Evolutionary conservation across 2,888 invertebrate species (phyloP), one percentile per base, ranked within the genome.

Genomic region (Brachycybe producta): DNA sequence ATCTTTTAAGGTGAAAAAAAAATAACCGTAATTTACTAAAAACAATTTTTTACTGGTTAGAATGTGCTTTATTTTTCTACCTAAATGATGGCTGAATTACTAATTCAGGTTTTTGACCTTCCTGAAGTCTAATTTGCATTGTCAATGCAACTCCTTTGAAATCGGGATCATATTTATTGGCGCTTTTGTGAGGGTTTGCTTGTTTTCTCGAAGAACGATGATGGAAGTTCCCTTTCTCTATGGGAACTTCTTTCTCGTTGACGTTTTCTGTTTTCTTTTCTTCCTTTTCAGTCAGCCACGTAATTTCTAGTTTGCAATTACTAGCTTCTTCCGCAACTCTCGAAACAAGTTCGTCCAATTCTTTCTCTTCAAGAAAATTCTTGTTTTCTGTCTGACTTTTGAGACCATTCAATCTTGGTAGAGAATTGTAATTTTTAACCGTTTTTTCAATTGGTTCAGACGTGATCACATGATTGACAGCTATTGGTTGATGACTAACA

Each of bases 201-300:
- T 44, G 44, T 23, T 44, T 44, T 15, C 44, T 15, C 44, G 17
- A 17, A 17, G 17, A 11, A n/a, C n/a, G n/a, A n/a, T n/a, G n/a
- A n/a, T n/a, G n/a, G n/a, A n/a, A n/a, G n/a, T n/a, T n/a, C n/a
- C n/a, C n/a, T n/a, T n/a, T n/a, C n/a, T n/a, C 8, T 30, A n/a
- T 5, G 7, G 39, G 15, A 15, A 8, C 39, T 21, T 5, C 21
- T n/a, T 2, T 21, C 13, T 2, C 39, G 3, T 19, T 5, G 21
- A 13, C 3, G n/a, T n/a, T n/a, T n/a, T n/a, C n/a, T n/a, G n/a
- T n/a, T n/a, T n/a, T n/a, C n/a, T n/a, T n/a, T n/a, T n/a, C n/a
- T n/a, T n/a, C n/a, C n/a, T n/a, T n/a, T n/a, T n/a, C n/a, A n/a
- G 13, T 21, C 2, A 19, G n/a, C 39, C 39, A 39, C 15, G 19